Evolutionary conservation across 1,140 invertebrate genomes (phyloP).

Genomic region (Drosophila oshimai): DNA sequence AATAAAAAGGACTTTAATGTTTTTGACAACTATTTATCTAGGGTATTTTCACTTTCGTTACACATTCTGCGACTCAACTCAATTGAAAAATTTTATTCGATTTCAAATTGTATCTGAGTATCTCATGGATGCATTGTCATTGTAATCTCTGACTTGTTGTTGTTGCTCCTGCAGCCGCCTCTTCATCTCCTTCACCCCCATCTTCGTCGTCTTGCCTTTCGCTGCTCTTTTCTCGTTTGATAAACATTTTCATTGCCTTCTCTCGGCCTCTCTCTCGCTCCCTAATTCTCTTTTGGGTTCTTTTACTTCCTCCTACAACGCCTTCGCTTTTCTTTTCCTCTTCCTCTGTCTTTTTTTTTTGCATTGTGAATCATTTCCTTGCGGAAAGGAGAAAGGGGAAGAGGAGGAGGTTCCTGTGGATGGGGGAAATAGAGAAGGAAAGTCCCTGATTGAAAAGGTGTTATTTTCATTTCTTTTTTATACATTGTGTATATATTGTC

Average conservation of each 20-base stretch:
- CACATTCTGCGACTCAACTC: constrained; percentile 6
- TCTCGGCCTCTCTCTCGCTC: constrained; percentile 9
- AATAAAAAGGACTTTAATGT: no score
- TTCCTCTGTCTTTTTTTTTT: constrained; percentile 13
- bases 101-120: constrained; percentile 35
- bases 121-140: constrained; percentile 38
- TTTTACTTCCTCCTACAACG: constrained; percentile 43
- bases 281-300: constrained; percentile 21
- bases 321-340: constrained; percentile 30
- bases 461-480: not conserved
- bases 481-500: not conserved
- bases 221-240: constrained; percentile 29
- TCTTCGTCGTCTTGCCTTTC: constrained; percentile 9
- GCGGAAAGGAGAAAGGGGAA: not conserved
- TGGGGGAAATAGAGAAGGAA: not conserved
- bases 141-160: constrained; percentile 31
- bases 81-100: constrained; percentile 29
- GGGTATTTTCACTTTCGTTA: not conserved
- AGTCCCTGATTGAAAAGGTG: not conserved
- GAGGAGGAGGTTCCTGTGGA: not conserved
- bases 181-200: no score
- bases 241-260: constrained; percentile 43
- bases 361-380: constrained; percentile 41
- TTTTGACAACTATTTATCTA: not conserved
- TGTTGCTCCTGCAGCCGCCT: constrained; percentile 14